Evolutionary conservation across 23 tunicate genomes (phyloP), one percentile per base, ranked within the genome.

Genomic region (Phallusia fumigata): DNA sequence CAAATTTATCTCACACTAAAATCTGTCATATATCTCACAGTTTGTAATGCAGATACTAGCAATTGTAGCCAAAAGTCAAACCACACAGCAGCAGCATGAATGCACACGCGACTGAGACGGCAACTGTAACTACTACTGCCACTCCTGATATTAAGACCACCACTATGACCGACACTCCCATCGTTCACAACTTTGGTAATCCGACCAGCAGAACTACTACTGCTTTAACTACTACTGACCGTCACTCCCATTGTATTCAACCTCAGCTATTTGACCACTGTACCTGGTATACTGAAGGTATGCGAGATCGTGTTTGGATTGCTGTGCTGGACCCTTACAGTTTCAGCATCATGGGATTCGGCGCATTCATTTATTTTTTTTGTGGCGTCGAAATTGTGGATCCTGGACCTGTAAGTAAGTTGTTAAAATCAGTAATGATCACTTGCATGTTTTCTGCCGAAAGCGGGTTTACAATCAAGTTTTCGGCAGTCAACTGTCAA

Each of bases 241-340:
- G 35, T 31, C 40, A 33, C 77, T 28, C 13, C 77, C 3, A 22
- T 89, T 35, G 30, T 77, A 49, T 86, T 91, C 82, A 91, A 91
- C 64, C 35, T 74, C 18, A 69, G 35, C 53, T 91, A 73, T 75
- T 45, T 87, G 69, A 52, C 53, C 11, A 15, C 84, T n/a, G 81
- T 78, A 2, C 53, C 88, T 0, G 90, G 96, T 52, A 69, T 81
- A 30, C 76, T 91, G 30, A 79, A 72, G 52, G 79, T 91, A 5
- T 45, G 65, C 18, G 90, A 91, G 69, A 28, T 91, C 0, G 75
- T 86, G 6, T 82, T 86, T 32, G 90, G 96, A 58, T 53, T 91
- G 44, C 52, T 91, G 74, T 89, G 89, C 30, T 91, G 88, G 82
- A 65, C 96, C 26, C 76, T 91, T 0, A 72, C 73, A 49, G 96